phyloP scores from a whole-genome alignment of 2,797 vertebrate genomes.

The Xenops minutus region DNA sequence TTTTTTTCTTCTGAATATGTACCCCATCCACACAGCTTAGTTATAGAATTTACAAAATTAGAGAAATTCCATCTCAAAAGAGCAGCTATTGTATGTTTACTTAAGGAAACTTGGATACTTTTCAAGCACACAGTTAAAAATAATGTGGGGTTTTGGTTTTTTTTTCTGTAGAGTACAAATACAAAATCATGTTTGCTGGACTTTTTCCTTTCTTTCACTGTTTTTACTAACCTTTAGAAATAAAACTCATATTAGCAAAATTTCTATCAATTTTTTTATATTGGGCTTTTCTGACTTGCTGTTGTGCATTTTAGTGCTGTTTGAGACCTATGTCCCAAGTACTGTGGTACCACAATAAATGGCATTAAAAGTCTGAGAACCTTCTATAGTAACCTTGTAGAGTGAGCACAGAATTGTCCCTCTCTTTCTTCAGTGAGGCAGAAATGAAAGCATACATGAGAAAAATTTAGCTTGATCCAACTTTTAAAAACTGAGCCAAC shows the following conservation, averaged over 20 bases:
- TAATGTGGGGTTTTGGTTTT: not conserved
- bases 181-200: not conserved
- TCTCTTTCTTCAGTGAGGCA: not conserved
- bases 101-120: not conserved
- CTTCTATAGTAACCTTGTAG: not conserved
- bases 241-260: not conserved
- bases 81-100: not conserved
- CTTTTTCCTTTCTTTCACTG: not conserved
- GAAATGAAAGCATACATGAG: not conserved
- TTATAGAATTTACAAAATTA: not conserved
- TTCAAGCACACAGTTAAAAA: not conserved
- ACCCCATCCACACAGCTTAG: not conserved
- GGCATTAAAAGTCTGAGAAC: not conserved
- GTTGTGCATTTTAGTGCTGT: not conserved
- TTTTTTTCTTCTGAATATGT: not conserved
- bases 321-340: not conserved
- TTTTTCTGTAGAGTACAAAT: not conserved
- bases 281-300: not conserved
- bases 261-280: not conserved
- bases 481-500: constrained; percentile 11
- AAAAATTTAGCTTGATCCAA: not conserved
- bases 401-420: not conserved
- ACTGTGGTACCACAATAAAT: not conserved
- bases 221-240: not conserved
- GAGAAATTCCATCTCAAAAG: not conserved